These are phyloP conservation scores for Propsilocerus akamusi DNA, from an alignment of 1,140 invertebrate species.

Conservation along the genomic window DNA sequence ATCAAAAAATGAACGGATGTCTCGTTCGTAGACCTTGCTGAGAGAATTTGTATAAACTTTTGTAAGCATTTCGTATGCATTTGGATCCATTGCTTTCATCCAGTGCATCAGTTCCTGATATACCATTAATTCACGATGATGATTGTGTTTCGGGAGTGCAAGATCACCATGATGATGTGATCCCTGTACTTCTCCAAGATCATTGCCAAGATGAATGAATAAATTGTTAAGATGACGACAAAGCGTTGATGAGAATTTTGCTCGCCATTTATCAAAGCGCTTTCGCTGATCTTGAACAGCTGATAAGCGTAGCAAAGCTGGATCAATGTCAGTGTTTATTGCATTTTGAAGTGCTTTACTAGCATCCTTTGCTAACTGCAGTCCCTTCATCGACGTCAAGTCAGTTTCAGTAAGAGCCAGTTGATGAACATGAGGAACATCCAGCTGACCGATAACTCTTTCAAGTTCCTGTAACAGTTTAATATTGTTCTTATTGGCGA, in stretches of 20 bases:
- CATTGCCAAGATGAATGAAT: constrained; percentile 71
- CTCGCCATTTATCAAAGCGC: constrained; percentile 62
- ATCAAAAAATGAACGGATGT: constrained; percentile 63
- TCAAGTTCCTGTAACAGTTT: constrained; percentile 61
- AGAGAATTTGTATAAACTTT: constrained; percentile 62
- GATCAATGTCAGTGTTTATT: constrained; percentile 48
- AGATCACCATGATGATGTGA: constrained; percentile 32
- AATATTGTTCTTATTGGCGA: constrained; percentile 69
- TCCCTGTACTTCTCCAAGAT: constrained; percentile 25
- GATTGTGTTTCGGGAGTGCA: constrained; percentile 53
- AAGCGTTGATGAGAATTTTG: constrained; percentile 67
- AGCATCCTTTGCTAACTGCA: constrained; percentile 57
- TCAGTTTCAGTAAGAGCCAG: constrained; percentile 54
- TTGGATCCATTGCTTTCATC: constrained; percentile 67
- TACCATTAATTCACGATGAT: constrained; percentile 64
- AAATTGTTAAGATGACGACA: constrained; percentile 80
- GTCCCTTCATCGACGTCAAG: constrained; percentile 48
- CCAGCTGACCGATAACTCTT: constrained; percentile 59
- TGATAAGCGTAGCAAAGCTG: constrained; percentile 42
- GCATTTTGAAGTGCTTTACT: constrained; percentile 62
- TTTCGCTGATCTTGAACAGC: constrained; percentile 80
- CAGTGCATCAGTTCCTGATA: constrained; percentile 85
- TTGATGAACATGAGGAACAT: constrained; percentile 51
- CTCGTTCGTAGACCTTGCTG: constrained; percentile 68
- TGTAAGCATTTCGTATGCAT: constrained; percentile 58